Conservation (phyloP, 2,113 vertebrate genomes). For the Coptodon bakossiorum region DNA sequence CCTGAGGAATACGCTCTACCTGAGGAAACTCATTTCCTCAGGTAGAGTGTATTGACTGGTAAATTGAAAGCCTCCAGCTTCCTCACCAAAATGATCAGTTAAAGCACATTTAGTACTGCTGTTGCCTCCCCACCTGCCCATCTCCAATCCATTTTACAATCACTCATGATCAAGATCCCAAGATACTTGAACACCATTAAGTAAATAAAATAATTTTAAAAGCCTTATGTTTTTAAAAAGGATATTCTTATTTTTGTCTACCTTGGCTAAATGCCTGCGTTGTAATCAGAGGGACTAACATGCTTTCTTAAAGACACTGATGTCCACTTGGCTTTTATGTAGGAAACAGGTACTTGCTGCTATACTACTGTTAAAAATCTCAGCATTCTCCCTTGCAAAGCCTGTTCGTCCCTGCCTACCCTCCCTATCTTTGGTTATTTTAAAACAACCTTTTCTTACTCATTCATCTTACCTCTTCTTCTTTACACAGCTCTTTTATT, state of each 20-base stretch:
- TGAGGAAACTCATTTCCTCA: background rate
- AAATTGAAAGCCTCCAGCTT: background rate
- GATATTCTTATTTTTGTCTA: background rate
- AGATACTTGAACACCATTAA: background rate
- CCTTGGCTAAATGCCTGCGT: fast-evolving
- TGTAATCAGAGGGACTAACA: background rate
- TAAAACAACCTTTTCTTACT: background rate
- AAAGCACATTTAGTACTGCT: background rate
- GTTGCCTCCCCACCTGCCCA: background rate
- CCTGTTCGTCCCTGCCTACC: background rate
- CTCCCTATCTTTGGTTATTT: background rate
- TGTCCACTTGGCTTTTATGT: background rate
- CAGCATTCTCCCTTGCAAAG: background rate
- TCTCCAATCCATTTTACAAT: background rate
- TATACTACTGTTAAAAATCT: background rate
- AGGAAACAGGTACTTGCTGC: background rate
- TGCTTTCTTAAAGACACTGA: background rate
- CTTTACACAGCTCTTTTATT: background rate
- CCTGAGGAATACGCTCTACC: background rate
- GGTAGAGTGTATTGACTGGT: background rate
- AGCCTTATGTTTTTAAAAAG: background rate
- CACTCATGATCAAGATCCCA: background rate
- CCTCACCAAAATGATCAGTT: background rate
- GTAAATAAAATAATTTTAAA: background rate
- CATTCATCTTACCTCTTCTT: background rate